Conservation (phyloP, 2,888 invertebrate genomes). For the Nomada ruficornis region DNA sequence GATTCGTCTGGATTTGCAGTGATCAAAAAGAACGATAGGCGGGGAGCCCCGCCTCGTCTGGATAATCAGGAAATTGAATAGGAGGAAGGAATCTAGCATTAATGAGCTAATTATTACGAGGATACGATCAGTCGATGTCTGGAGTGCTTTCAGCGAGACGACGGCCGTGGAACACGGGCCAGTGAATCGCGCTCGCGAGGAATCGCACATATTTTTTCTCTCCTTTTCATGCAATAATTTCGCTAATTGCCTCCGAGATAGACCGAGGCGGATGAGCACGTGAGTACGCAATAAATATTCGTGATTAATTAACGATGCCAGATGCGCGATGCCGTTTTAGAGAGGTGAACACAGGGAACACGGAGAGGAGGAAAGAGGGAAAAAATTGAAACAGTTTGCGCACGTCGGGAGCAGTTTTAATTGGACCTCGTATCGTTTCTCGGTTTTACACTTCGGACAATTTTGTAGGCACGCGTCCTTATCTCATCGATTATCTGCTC, state of each 20-base stretch:
- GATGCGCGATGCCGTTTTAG: slow-evolving; percentile 46
- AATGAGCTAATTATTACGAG: slow-evolving; percentile 72
- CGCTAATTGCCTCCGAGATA: slow-evolving; percentile 76
- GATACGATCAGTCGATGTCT: slow-evolving; percentile 60
- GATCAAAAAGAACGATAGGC: not conserved
- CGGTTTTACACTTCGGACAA: slow-evolving; percentile 58
- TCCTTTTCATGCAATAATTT: slow-evolving; percentile 72
- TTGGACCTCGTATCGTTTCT: slow-evolving; percentile 58
- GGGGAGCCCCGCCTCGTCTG: not conserved
- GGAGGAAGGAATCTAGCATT: slow-evolving; percentile 52
- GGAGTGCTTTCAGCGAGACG: slow-evolving; percentile 68
- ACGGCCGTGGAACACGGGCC: slow-evolving; percentile 55
- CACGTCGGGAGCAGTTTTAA: slow-evolving; percentile 48
- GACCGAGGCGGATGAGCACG: slow-evolving; percentile 67
- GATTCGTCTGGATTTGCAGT: not conserved
- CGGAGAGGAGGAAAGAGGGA: no score
- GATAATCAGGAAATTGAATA: slow-evolving; percentile 61
- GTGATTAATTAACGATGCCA: slow-evolving; percentile 72
- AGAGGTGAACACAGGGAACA: slow-evolving; percentile 11
- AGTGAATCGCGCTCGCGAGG: slow-evolving; percentile 67
- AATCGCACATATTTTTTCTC: slow-evolving; percentile 69
- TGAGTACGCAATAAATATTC: slow-evolving; percentile 78
- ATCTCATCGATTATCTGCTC: slow-evolving; percentile 45
- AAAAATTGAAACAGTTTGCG: not conserved
- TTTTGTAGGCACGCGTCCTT: slow-evolving; percentile 54